These are phyloP conservation scores for Albula glossodonta DNA, from an alignment of 2,113 vertebrate genomes.

Conservation along the genomic window DNA sequence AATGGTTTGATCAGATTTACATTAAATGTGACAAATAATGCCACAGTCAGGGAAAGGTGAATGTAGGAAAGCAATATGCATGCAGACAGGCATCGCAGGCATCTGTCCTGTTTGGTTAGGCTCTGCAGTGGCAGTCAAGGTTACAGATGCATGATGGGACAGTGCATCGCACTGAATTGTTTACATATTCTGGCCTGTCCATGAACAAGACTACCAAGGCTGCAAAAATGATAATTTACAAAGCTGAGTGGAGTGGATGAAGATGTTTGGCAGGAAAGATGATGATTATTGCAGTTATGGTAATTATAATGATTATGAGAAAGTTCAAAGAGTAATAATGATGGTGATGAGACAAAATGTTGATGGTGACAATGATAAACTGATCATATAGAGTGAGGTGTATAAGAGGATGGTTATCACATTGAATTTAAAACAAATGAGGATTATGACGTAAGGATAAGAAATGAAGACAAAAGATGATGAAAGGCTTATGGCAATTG, in stretches of 20 bases:
- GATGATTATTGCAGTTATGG: background rate
- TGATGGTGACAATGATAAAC: background rate
- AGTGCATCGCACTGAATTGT: background rate
- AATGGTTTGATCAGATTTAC: slow-evolving; percentile 1
- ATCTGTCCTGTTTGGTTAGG: background rate
- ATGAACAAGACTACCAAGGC: background rate
- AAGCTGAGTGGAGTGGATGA: background rate
- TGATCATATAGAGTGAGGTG: background rate
- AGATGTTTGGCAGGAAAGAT: background rate
- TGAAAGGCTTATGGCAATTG: too few species aligned
- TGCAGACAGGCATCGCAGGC: background rate
- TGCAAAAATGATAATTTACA: background rate
- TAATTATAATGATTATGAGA: background rate
- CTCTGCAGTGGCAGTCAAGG: slow-evolving; percentile 1
- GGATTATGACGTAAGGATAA: too few species aligned
- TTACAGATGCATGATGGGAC: background rate
- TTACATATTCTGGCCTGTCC: background rate
- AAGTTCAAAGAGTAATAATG: background rate
- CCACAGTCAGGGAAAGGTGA: background rate
- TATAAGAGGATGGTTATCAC: background rate
- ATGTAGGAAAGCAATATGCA: background rate
- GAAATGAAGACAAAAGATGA: background rate
- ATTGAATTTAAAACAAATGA: background rate
- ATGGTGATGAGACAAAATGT: background rate
- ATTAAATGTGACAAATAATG: background rate